Base-by-base conservation (phyloP, 92 coral and sea anemone species). In the Micromussa lordhowensis region DNA sequence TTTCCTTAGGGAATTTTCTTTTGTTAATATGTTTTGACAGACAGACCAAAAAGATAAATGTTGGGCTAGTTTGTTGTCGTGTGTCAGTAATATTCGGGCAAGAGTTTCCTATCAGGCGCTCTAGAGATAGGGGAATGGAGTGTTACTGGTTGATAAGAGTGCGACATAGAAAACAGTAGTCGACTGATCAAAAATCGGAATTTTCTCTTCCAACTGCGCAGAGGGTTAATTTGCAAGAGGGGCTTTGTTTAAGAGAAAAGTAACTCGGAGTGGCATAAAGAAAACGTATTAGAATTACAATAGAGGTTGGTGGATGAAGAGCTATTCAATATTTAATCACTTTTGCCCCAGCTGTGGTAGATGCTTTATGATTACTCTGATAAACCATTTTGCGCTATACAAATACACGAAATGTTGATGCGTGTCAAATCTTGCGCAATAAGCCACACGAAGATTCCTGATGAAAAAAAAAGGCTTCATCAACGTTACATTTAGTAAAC, bases 301-400 rank as follows among this genome's bases (percentile, higher is more conserved):
- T 17, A 58, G 74, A 78, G 90, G 84, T 71, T 31, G 36, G 85
- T 13, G 38, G 82, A 85, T 75, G 35, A 76, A 61, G 82, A 19
- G 82, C 57, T 80, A 69, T 87, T 87, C 90, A 80, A 87, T 79
- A 69, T 87, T 87, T 87, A 80, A 87, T 87, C 63, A 64, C 72
- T 77, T 48, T 58, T 53, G n/a, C 78, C 57, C 71, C 70, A 79
- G 77, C 80, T 66, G 85, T 58, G 90, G 74, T 80, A 38, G 69
- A n/a, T 32, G 55, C 66, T 26, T 63, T 68, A 31, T 48, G 83
- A 77, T 86, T 44, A n/a, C 31, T 35, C 55, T 28, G 75, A 77
- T 40, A 86, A 86, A 36, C 48, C 68, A 64, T 63, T 86, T 86
- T 55, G 68, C 80, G 22, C 58, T 61, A 74, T 57, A 78, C 80